Evolutionary conservation across 2,797 vertebrate genomes (phyloP).

Genomic region (Sebastes wilsoni): DNA sequence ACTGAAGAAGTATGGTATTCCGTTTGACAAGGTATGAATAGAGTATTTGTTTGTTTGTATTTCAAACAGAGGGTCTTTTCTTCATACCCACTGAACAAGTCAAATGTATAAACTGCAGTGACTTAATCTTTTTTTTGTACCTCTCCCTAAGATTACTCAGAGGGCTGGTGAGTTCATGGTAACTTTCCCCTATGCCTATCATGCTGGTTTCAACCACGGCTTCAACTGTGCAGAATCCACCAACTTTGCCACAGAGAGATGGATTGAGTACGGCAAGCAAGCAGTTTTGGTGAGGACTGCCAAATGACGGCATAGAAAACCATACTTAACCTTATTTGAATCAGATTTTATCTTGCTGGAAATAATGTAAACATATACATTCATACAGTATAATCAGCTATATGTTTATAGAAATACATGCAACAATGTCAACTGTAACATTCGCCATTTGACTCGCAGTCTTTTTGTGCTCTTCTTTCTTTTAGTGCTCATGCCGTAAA

Average conservation of each 20-base stretch:
- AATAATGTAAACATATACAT: neutral
- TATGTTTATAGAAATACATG: neutral
- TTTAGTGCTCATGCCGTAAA: conserved; percentile 94
- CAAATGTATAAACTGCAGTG: neutral
- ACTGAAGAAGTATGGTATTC: conserved; percentile 95
- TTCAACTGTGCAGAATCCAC: conserved; percentile 99
- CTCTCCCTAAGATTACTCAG: conserved; percentile 89
- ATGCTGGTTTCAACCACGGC: conserved; percentile 98
- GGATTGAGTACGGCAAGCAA: conserved; percentile 98
- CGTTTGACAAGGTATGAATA: conserved; percentile 91
- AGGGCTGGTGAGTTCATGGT: conserved; percentile 98
- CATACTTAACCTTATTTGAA: neutral
- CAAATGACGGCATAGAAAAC: neutral
- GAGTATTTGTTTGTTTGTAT: neutral
- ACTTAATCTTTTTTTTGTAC: neutral
- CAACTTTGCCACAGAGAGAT: conserved; percentile 95
- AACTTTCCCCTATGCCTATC: conserved; percentile 97
- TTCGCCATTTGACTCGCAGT: neutral
- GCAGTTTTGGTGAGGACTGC: conserved; percentile 87
- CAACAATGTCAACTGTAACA: neutral
- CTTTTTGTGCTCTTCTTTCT: neutral
- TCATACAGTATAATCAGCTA: neutral
- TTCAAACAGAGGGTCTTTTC: neutral
- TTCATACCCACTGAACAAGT: neutral
- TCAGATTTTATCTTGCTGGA: neutral